Percentiles rank a stretch among this genome's conserved stretches.
These are phyloP conservation scores for Chironomus striatipennis DNA, from an alignment of 1,140 invertebrate species.

Conservation along the genomic window DNA sequence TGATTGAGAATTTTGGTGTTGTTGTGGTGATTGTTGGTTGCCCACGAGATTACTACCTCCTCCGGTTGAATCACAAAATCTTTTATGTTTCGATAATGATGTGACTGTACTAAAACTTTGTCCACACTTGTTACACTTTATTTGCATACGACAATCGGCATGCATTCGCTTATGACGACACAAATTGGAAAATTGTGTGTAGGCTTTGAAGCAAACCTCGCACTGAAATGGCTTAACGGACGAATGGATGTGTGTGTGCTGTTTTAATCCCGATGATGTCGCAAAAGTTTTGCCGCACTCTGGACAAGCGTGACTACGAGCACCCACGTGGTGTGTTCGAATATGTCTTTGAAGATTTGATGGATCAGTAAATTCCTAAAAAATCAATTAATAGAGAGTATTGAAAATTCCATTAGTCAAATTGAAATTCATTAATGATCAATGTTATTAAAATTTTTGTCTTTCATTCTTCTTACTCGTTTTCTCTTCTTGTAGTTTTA, in stretches of 20 bases:
- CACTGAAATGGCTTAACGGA: constrained; percentile 97
- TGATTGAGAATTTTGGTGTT: constrained; percentile 36
- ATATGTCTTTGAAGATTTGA: constrained; percentile 95
- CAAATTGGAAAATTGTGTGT: constrained; percentile 99
- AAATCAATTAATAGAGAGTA: constrained; percentile 30
- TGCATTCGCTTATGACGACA: constrained; percentile 99
- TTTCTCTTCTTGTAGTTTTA: too few relatives aligned
- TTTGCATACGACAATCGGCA: constrained; percentile 75
- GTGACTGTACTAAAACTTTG: constrained; percentile 85
- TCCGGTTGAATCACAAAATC: constrained; percentile 67
- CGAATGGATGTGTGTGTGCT: constrained; percentile 98
- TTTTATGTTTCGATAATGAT: constrained; percentile 72
- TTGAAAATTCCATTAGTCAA: constrained; percentile 17
- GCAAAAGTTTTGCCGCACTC: constrained; percentile 99
- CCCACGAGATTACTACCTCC: constrained; percentile 35
- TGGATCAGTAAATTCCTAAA: constrained; percentile 87
- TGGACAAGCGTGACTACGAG: constrained; percentile 87
- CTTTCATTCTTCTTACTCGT: too few relatives aligned
- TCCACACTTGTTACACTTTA: constrained; percentile 86
- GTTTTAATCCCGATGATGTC: constrained; percentile 94
- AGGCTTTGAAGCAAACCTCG: constrained; percentile 86
- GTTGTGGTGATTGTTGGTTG: constrained; percentile 43
- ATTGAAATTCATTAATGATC: too few relatives aligned
- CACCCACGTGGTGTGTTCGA: constrained; percentile 83
- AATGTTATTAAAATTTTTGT: too few relatives aligned